Base-by-base conservation (phyloP, 2,113 vertebrate species). In the Plotosus lineatus region DNA sequence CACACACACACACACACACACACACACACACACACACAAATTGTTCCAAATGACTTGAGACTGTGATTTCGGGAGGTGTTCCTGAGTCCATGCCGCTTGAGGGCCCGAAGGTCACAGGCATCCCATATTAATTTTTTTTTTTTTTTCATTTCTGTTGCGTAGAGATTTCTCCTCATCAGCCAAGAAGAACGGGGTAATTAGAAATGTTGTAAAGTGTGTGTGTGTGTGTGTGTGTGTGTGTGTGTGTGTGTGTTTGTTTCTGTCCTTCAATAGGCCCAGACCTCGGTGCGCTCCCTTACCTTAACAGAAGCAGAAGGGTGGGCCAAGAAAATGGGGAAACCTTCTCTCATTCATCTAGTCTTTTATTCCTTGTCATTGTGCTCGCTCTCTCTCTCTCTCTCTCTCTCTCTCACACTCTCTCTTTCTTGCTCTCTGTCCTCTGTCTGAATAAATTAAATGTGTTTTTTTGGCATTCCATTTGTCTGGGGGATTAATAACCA, bases 231-330 rank as follows among this genome's bases (percentile, higher is more conserved):
- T 44, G 28, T 78, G 21, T 77, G n/a, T 77, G 26, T 77, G 8
- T 77, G 3, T 48, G 31, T 75, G 50, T 75, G 51, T 56, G 72
- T 36, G 33, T 68, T 17, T n/a, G 63, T 51, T n/a, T 48, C 17
- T 60, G 44, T 61, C 12, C 46, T 55, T 4, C 2, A 8, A 75
- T 40, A 40, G 63, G 36, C 4, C 38, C 33, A 6, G 77, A 36
- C 50, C n/a, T n/a, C 40, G 61, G 42, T 33, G 26, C 8, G 46
- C 56, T 63, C 17, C 0, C 26, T 61, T 61, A 33, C 42, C 61
- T 61, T 33, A 75, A 75, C 51, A 26, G 36, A 36, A 58, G 53
- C 83, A 86, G 82, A 51, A 36, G 36, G 74, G 78, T 31, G 79
- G 75, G 85, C 50, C 78, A 79, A 48, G 78, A 77, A 73, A 36